phyloP scores from a whole-genome alignment of 2,888 invertebrate species.

The Apeira syringaria region DNA sequence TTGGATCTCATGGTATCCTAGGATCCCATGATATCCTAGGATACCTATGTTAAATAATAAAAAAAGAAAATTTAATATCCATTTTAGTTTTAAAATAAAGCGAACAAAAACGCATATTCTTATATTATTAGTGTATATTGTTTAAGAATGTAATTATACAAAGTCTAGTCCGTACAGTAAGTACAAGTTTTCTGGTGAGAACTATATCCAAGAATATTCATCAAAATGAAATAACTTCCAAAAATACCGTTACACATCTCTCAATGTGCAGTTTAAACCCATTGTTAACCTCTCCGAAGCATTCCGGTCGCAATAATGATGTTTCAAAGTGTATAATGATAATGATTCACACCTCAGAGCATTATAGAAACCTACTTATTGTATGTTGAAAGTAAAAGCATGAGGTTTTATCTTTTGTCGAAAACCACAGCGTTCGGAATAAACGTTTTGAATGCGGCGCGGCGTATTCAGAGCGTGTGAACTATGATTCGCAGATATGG shows the following conservation, averaged over 20 bases:
- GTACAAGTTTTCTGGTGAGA: too few relatives aligned
- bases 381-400: conserved; percentile 46
- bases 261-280: conserved; percentile 17
- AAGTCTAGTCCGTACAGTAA: too few relatives aligned
- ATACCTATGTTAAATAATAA: too few relatives aligned
- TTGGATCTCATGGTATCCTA: too few relatives aligned
- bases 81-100: too few relatives aligned
- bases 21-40: too few relatives aligned
- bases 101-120: too few relatives aligned
- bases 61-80: too few relatives aligned
- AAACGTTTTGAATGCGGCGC: conserved; percentile 29
- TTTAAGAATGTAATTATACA: too few relatives aligned
- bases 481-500: conserved; percentile 40
- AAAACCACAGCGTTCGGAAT: conserved; percentile 38
- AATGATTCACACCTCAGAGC: conserved; percentile 27
- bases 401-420: conserved; percentile 40
- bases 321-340: conserved; percentile 20
- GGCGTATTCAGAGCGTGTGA: conserved; percentile 68
- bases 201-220: too few relatives aligned
- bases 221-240: background rate
- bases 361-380: conserved; percentile 20
- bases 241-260: conserved; percentile 14
- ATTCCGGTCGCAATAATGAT: conserved; percentile 23
- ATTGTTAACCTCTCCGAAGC: conserved; percentile 16
- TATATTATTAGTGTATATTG: too few relatives aligned